Conservation (phyloP, 2,113 vertebrate genomes). For the Chrysemys picta region DNA sequence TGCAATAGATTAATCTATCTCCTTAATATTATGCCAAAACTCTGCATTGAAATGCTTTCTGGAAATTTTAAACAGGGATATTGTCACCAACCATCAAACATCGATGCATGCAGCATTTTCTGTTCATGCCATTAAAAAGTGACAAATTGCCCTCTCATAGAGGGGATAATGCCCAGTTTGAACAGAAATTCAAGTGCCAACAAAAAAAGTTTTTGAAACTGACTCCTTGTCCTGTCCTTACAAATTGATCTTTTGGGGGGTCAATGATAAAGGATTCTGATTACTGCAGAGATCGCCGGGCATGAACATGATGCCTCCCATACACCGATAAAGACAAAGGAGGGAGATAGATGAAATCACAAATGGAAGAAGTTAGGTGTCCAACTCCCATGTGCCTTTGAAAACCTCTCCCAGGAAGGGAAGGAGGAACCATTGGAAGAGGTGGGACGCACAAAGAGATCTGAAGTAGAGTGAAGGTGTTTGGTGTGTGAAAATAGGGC, state of each 20-base stretch:
- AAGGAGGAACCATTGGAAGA: neutral
- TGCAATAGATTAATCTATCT: neutral
- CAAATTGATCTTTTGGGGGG: neutral
- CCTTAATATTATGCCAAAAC: neutral
- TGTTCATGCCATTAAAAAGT: neutral
- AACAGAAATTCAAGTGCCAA: neutral
- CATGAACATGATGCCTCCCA: neutral
- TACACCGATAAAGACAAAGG: neutral
- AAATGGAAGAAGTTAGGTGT: neutral
- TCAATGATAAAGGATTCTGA: neutral
- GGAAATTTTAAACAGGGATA: neutral
- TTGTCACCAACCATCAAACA: neutral
- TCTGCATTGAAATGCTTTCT: rapidly evolving
- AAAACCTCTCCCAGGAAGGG: neutral
- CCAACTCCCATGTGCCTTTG: neutral
- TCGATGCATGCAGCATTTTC: neutral
- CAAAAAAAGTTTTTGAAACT: neutral
- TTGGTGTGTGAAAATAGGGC: rapidly evolving
- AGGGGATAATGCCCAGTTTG: neutral
- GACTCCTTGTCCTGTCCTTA: neutral
- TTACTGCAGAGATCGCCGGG: neutral
- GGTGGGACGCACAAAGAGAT: neutral
- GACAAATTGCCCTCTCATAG: neutral
- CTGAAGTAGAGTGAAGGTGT: neutral
- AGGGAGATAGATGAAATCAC: neutral